Percentiles rank a stretch among this genome's conserved stretches.
Conservation (phyloP, 2,113 vertebrate genomes). For the Murina feae region DNA sequence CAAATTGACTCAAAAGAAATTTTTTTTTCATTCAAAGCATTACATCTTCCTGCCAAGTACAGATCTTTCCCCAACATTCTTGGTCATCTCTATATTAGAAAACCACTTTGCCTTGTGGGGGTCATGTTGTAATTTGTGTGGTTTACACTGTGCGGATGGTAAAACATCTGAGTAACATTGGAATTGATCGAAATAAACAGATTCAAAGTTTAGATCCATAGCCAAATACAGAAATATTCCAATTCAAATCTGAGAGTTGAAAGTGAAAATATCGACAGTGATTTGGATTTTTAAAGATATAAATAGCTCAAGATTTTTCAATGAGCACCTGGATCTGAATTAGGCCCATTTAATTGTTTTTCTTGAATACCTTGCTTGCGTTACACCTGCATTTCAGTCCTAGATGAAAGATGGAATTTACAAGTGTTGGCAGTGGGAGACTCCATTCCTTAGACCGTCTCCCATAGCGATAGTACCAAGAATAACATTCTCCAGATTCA, state of each 20-base stretch:
- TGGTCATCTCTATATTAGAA: neutral
- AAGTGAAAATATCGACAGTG: slow-evolving; percentile 64
- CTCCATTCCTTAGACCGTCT: slow-evolving; percentile 51
- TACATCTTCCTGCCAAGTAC: neutral
- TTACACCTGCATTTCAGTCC: slow-evolving; percentile 6
- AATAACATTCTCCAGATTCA: slow-evolving; percentile 54
- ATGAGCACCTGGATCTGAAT: slow-evolving; percentile 66
- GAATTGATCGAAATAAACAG: slow-evolving; percentile 61
- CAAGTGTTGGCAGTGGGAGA: slow-evolving; percentile 68
- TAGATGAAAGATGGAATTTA: slow-evolving; percentile 62
- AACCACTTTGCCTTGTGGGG: slow-evolving; percentile 14
- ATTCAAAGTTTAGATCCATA: slow-evolving; percentile 58
- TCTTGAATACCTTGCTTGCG: slow-evolving; percentile 58
- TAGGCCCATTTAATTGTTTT: slow-evolving; percentile 75
- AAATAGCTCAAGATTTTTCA: slow-evolving; percentile 73
- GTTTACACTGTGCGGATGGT: slow-evolving; percentile 29
- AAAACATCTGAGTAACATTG: slow-evolving; percentile 48
- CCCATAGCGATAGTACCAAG: slow-evolving; percentile 62
- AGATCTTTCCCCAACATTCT: neutral
- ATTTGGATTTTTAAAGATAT: slow-evolving; percentile 64
- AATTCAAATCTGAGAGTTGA: slow-evolving; percentile 63
- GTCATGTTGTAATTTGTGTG: slow-evolving; percentile 25
- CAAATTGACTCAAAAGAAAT: neutral
- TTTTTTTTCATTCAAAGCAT: slow-evolving; percentile 16
- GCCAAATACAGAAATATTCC: slow-evolving; percentile 54